A percentile compares a stretch with the other conserved stretches of the same genome.
phyloP scores from a whole-genome alignment of 2,113 vertebrate genomes.

The Anolis carolinensis region DNA sequence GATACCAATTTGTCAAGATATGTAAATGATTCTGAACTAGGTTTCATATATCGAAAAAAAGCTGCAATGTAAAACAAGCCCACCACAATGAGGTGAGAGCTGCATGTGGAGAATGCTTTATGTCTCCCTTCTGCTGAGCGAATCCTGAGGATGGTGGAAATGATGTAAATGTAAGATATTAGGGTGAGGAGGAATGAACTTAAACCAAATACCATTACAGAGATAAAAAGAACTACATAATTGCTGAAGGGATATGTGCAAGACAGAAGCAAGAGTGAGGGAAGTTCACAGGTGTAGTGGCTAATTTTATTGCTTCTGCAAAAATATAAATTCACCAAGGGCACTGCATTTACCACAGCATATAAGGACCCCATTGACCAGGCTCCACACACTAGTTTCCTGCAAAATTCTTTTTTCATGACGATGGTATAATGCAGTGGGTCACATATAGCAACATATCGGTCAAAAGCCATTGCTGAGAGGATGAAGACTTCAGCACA shows the following conservation, averaged over 20 bases:
- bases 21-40: not conserved
- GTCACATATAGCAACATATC: conserved; percentile 32
- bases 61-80: not conserved
- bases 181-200: not conserved
- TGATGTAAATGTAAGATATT: not conserved
- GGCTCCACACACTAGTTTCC: not conserved
- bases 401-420: not conserved
- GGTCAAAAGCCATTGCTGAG: conserved; percentile 37
- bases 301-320: conserved; percentile 2
- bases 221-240: not conserved
- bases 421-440: conserved; percentile 25
- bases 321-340: conserved; percentile 8
- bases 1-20: not conserved
- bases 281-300: conserved; percentile 40
- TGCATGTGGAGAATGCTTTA: conserved; percentile 8
- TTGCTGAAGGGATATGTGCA: not conserved
- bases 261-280: conserved; percentile 16
- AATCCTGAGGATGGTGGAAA: not conserved
- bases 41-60: not conserved
- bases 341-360: conserved; percentile 8
- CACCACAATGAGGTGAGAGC: conserved; percentile 21
- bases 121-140: not conserved
- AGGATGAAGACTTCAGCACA: conserved; percentile 35
- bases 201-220: not conserved
- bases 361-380: conserved; percentile 19